Evolutionary conservation across 2,888 invertebrate genomes (phyloP).

Genomic region (Antitype chi): DNA sequence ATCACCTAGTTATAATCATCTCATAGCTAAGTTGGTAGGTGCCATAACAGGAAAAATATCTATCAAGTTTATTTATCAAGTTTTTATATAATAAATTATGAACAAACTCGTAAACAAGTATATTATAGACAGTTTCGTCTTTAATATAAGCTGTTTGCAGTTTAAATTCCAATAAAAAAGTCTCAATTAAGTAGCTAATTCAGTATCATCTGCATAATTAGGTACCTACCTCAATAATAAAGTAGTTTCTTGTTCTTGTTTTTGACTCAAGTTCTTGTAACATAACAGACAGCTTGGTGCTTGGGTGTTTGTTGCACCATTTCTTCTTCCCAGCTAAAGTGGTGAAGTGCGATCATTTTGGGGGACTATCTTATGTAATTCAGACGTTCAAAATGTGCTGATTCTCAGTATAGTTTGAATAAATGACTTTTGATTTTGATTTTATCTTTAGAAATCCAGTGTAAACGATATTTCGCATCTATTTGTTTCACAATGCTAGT

Average conservation of each 20-base stretch:
- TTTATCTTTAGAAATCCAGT: neutral
- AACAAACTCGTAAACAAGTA: neutral
- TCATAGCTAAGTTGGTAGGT: too few relatives aligned
- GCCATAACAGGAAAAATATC: neutral
- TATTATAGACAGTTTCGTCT: neutral
- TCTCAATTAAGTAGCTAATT: neutral
- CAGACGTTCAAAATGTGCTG: neutral
- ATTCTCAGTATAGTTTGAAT: neutral
- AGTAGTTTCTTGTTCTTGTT: too few relatives aligned
- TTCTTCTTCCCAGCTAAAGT: neutral
- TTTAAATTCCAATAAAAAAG: neutral
- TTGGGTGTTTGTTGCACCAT: neutral
- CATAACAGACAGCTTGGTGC: neutral
- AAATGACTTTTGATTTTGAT: neutral
- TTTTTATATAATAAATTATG: neutral
- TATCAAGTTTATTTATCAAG: neutral
- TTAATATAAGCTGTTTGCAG: neutral
- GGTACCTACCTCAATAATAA: too few relatives aligned
- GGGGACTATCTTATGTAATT: neutral
- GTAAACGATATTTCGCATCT: constrained; percentile 34
- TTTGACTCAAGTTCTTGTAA: neutral
- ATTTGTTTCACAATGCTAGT: neutral
- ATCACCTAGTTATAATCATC: too few relatives aligned
- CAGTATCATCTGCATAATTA: neutral
- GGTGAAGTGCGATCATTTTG: neutral